Evolutionary conservation across 2,797 vertebrate species (phyloP).

Genomic region (Myotis myotis): DNA sequence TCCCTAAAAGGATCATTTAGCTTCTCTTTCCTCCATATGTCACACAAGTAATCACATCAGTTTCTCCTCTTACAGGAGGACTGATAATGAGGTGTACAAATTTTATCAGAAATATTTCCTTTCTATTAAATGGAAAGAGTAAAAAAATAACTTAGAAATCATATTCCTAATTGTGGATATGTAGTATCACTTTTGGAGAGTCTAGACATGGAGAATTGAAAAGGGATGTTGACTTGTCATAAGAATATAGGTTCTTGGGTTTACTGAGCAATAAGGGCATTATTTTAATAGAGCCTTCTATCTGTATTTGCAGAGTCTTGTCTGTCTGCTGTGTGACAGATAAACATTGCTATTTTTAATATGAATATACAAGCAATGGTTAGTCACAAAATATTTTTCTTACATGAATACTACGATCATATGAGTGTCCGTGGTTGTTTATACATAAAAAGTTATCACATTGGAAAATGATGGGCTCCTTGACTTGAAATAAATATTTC

Average conservation of each 20-base stretch:
- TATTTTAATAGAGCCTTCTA: not conserved
- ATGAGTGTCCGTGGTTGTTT: not conserved
- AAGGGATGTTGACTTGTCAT: not conserved
- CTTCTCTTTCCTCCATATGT: conserved; percentile 13
- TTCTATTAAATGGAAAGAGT: conserved; percentile 20
- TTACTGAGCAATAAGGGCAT: not conserved
- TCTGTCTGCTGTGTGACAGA: not conserved
- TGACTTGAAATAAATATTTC: not conserved
- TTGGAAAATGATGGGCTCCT: not conserved
- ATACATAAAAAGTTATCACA: not conserved
- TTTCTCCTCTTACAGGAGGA: not conserved
- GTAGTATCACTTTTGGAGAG: not conserved
- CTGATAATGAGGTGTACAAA: not conserved
- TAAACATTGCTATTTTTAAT: not conserved
- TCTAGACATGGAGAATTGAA: not conserved
- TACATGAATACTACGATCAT: not conserved
- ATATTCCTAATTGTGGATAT: not conserved
- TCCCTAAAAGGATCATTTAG: conserved; percentile 59
- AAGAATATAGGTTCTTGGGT: not conserved
- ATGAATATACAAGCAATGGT: not conserved
- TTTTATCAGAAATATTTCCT: conserved; percentile 2
- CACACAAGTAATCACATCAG: conserved; percentile 32
- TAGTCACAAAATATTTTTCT: not conserved
- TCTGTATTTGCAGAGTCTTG: not conserved
- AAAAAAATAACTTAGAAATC: not conserved